Percentiles rank a stretch among this genome's conserved stretches.
These are phyloP conservation scores for Percina caprodes DNA, from an alignment of 2,113 vertebrate species.

Conservation along the genomic window DNA sequence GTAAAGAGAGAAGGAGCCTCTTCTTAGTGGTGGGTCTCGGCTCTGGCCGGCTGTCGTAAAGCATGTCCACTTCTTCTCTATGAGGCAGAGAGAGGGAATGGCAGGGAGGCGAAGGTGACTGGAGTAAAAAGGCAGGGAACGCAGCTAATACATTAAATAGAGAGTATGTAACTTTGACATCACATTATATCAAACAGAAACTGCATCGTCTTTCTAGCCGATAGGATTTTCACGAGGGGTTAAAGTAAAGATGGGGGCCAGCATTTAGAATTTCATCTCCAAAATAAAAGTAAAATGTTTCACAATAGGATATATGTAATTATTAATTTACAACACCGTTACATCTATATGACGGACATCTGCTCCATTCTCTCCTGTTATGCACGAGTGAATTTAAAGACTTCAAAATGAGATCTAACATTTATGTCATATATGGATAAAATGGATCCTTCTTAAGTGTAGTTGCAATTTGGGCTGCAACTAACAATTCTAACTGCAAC, in stretches of 20 bases:
- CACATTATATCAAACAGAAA: slow-evolving; percentile 63
- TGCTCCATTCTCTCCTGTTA: background rate
- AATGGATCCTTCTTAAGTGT: background rate
- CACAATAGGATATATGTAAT: background rate
- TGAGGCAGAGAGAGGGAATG: slow-evolving; percentile 21
- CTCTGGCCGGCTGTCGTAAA: slow-evolving; percentile 69
- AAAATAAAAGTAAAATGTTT: slow-evolving; percentile 6
- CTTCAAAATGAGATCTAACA: background rate
- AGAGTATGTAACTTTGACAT: slow-evolving; percentile 59
- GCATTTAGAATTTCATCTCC: background rate
- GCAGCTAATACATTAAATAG: slow-evolving; percentile 66
- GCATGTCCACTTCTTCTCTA: slow-evolving; percentile 40
- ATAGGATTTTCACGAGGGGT: slow-evolving; percentile 16
- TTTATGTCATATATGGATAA: background rate
- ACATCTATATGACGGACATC: background rate
- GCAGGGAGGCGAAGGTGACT: slow-evolving; percentile 43
- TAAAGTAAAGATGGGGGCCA: slow-evolving; percentile 9
- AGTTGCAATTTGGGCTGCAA: background rate
- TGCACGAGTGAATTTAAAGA: background rate
- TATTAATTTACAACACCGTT: background rate
- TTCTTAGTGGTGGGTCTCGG: slow-evolving; percentile 69
- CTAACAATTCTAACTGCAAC: background rate
- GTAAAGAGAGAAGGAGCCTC: slow-evolving; percentile 75
- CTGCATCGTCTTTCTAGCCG: background rate
- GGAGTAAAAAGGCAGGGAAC: slow-evolving; percentile 41